Evolutionary conservation across 2,888 invertebrate genomes (phyloP).

Genomic region (Heliconius aoede): DNA sequence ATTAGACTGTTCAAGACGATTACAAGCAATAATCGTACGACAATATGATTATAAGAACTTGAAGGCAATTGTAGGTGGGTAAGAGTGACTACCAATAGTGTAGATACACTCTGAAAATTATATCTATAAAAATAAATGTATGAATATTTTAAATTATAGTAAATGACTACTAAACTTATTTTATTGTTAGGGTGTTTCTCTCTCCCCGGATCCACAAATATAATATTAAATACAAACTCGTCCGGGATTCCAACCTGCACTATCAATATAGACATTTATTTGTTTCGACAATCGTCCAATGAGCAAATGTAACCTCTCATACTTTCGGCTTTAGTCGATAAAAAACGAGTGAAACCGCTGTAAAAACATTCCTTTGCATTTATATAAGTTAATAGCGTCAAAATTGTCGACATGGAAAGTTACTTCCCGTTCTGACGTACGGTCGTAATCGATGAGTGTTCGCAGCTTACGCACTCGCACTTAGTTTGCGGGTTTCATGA

Average conservation of each 20-base stretch:
- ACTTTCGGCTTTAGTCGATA: background rate
- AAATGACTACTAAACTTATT: no score
- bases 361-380: slow-evolving; percentile 42
- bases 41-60: slow-evolving; percentile 4
- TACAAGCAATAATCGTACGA: background rate
- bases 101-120: background rate
- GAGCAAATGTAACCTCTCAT: background rate
- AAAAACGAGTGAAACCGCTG: slow-evolving; percentile 25
- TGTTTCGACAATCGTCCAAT: background rate
- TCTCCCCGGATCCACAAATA: background rate
- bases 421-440: slow-evolving; percentile 50
- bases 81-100: background rate
- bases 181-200: background rate
- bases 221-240: background rate
- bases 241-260: background rate
- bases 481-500: slow-evolving; percentile 41
- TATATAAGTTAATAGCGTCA: slow-evolving; percentile 50
- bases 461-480: slow-evolving; percentile 43
- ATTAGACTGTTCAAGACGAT: slow-evolving; percentile 9
- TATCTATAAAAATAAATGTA: no score
- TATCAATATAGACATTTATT: background rate
- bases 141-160: no score
- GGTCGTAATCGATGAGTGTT: slow-evolving; percentile 46
- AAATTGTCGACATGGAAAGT: slow-evolving; percentile 52
- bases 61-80: background rate